phyloP scores from a whole-genome alignment of 2,888 invertebrate species.

The Aproaerema taeniolella region DNA sequence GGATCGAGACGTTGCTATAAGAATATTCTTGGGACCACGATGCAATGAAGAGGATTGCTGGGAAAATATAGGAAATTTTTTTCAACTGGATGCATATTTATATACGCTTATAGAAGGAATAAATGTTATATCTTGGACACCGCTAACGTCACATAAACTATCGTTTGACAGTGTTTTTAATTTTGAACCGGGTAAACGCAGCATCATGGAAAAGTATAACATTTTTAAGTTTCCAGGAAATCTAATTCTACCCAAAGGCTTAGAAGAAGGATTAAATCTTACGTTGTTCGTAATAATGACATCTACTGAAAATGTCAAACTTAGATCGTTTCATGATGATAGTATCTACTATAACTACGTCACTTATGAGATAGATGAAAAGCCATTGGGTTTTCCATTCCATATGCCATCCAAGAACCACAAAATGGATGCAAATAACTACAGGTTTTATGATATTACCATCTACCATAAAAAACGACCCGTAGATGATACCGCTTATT shows the following conservation, averaged over 20 bases:
- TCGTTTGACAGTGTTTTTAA: constrained; percentile 46
- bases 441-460: constrained; percentile 52
- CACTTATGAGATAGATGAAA: constrained; percentile 38
- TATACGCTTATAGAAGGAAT: constrained; percentile 39
- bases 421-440: constrained; percentile 40
- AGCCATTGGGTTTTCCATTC: constrained; percentile 65
- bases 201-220: constrained; percentile 31
- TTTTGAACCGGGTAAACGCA: constrained; percentile 27
- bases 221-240: constrained; percentile 57
- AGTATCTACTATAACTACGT: constrained; percentile 32
- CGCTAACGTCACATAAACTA: constrained; percentile 37
- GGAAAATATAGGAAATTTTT: constrained; percentile 43
- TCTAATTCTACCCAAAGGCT: constrained; percentile 54
- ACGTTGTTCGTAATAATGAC: constrained; percentile 59
- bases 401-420: constrained; percentile 40
- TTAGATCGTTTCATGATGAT: not conserved
- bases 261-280: constrained; percentile 47
- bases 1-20: constrained; percentile 36
- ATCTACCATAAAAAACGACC: constrained; percentile 45
- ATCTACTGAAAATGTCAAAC: constrained; percentile 29
- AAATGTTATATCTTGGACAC: constrained; percentile 46
- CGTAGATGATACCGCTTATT: constrained; percentile 33
- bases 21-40: constrained; percentile 58
- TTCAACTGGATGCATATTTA: constrained; percentile 48
- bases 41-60: constrained; percentile 43